Evolutionary conservation across 2,888 invertebrate species (phyloP).

Genomic region (Disparrhopalites patrizii): DNA sequence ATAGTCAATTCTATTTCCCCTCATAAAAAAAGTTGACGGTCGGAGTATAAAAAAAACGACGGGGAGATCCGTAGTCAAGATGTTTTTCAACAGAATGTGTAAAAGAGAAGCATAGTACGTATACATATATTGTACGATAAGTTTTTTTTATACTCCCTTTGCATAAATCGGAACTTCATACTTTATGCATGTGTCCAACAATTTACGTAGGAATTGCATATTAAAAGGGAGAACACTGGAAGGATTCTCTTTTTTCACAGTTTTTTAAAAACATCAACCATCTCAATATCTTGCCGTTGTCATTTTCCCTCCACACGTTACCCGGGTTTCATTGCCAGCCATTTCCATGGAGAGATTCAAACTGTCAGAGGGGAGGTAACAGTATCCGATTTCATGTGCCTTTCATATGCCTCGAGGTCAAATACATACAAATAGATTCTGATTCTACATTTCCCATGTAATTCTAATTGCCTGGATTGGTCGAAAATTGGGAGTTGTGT

Average conservation of each 20-base stretch:
- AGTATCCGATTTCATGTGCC: too few relatives aligned
- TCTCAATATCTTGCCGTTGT: not conserved
- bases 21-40: not conserved
- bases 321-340: not conserved
- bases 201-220: constrained; percentile 23
- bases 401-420: too few relatives aligned
- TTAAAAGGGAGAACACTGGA: not conserved
- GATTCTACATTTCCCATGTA: too few relatives aligned
- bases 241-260: not conserved
- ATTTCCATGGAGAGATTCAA: not conserved
- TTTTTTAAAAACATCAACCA: not conserved
- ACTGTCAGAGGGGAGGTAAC: not conserved
- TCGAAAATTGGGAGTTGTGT: too few relatives aligned
- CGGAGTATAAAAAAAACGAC: not conserved
- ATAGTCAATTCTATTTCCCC: not conserved
- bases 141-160: constrained; percentile 25
- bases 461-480: too few relatives aligned
- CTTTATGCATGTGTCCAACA: constrained; percentile 14
- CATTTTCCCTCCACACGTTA: not conserved
- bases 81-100: not conserved
- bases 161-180: constrained; percentile 21
- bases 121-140: too few relatives aligned
- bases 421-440: too few relatives aligned
- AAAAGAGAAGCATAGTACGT: constrained; percentile 9
- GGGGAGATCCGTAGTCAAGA: constrained; percentile 3